phyloP scores from a whole-genome alignment of 2,113 vertebrate species.

The Daphoenositta chrysoptera region DNA sequence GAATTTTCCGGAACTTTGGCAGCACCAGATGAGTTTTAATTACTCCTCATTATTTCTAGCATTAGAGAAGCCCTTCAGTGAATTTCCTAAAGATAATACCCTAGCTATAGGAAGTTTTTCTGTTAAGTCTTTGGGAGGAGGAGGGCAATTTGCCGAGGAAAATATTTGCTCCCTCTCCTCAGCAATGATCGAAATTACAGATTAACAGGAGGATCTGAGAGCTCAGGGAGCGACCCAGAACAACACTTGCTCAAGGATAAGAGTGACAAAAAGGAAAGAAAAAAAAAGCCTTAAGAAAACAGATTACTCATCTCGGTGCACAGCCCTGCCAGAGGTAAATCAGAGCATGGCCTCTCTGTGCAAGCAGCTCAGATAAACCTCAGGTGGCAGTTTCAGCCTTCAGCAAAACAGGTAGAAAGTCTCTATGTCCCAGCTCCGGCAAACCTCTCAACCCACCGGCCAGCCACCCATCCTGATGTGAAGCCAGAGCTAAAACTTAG shows the following conservation, averaged over 20 bases:
- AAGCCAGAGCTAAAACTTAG: neutral
- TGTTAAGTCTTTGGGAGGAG: neutral
- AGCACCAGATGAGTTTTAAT: neutral
- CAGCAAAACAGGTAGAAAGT: neutral
- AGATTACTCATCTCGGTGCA: neutral
- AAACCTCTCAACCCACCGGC: neutral
- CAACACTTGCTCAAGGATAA: neutral
- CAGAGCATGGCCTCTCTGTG: neutral
- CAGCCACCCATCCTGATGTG: accelerated
- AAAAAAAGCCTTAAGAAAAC: neutral
- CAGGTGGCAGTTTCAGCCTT: neutral
- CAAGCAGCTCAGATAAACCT: neutral
- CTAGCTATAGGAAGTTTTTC: neutral
- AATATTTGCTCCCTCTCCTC: neutral
- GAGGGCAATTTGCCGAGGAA: neutral
- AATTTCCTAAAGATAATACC: neutral
- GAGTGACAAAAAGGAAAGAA: neutral
- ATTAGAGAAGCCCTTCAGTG: neutral
- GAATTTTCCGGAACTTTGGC: slow-evolving; percentile 2
- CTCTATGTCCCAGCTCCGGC: accelerated
- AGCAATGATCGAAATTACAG: neutral
- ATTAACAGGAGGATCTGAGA: neutral
- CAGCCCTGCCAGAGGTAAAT: neutral
- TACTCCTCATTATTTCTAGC: neutral
- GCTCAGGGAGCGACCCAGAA: neutral